Evolutionary conservation across 2,888 invertebrate species (phyloP).

Genomic region (Parelbella ahira): DNA sequence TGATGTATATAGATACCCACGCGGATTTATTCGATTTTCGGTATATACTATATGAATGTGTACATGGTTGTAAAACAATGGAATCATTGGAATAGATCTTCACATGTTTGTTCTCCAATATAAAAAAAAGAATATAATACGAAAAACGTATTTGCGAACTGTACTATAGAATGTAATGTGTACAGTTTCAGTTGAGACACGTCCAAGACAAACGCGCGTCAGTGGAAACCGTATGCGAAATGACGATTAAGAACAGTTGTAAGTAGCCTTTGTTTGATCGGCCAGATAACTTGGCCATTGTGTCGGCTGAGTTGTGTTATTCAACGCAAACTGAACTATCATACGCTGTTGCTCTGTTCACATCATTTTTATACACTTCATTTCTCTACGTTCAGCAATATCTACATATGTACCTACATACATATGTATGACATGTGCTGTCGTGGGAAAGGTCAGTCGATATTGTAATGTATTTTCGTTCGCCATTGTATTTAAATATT

Average conservation of each 20-base stretch:
- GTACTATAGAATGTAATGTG: slow-evolving; percentile 33
- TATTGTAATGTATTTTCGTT: background rate
- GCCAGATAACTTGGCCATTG: slow-evolving; percentile 62
- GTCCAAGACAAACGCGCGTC: slow-evolving; percentile 52
- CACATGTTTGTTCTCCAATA: too few relatives aligned
- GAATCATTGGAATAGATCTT: too few relatives aligned
- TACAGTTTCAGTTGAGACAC: slow-evolving; percentile 55
- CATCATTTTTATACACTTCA: slow-evolving; percentile 23
- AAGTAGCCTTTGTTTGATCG: slow-evolving; percentile 78
- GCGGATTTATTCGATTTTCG: too few relatives aligned
- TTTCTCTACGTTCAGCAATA: slow-evolving; percentile 5
- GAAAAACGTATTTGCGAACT: slow-evolving; percentile 32
- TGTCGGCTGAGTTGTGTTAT: slow-evolving; percentile 45
- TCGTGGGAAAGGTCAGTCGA: slow-evolving; percentile 10
- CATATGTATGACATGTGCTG: slow-evolving; percentile 1
- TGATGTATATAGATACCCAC: too few relatives aligned
- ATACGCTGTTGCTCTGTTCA: slow-evolving; percentile 24
- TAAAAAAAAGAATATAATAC: too few relatives aligned
- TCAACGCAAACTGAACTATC: slow-evolving; percentile 38
- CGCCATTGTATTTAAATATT: too few relatives aligned
- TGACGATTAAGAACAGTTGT: slow-evolving; percentile 78
- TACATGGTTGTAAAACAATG: too few relatives aligned
- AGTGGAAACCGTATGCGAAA: slow-evolving; percentile 76
- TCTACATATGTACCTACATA: background rate
- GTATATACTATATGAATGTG: too few relatives aligned